A percentile compares a stretch with the other conserved stretches of the same genome.
Conservation (phyloP, 2,888 invertebrate species). For the Cerceris ruficornis region DNA sequence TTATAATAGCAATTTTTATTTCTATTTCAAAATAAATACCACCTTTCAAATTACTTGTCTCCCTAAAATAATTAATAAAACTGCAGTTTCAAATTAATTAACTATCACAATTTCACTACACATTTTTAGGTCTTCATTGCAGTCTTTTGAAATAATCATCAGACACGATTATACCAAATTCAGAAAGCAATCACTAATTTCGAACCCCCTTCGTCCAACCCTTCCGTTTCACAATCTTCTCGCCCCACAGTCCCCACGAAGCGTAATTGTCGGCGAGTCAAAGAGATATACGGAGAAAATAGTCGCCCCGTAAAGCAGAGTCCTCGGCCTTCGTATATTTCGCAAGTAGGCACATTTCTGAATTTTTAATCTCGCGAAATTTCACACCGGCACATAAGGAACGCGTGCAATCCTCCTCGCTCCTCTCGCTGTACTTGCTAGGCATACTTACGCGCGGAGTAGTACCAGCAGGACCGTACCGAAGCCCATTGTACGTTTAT, state of each 20-base stretch:
- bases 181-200: too few species aligned
- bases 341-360: slow-evolving; percentile 66
- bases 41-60: too few species aligned
- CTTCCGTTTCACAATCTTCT: too few species aligned
- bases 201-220: too few species aligned
- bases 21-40: too few species aligned
- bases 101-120: too few species aligned
- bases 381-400: slow-evolving; percentile 62
- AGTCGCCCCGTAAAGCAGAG: slow-evolving; percentile 16
- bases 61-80: too few species aligned
- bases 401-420: slow-evolving; percentile 35
- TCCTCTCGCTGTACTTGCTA: slow-evolving; percentile 5
- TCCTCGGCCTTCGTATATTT: slow-evolving; percentile 49
- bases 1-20: too few species aligned
- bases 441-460: slow-evolving; percentile 42
- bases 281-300: slow-evolving; percentile 10
- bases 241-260: not conserved
- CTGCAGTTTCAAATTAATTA: too few species aligned
- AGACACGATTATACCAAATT: too few species aligned
- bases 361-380: slow-evolving; percentile 78
- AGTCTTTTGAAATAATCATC: too few species aligned
- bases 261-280: slow-evolving; percentile 39
- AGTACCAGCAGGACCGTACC: slow-evolving; percentile 36
- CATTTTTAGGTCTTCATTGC: too few species aligned
- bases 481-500: slow-evolving; percentile 63